phyloP scores from a whole-genome alignment of 1,140 invertebrate species.

The Patella vulgata region DNA sequence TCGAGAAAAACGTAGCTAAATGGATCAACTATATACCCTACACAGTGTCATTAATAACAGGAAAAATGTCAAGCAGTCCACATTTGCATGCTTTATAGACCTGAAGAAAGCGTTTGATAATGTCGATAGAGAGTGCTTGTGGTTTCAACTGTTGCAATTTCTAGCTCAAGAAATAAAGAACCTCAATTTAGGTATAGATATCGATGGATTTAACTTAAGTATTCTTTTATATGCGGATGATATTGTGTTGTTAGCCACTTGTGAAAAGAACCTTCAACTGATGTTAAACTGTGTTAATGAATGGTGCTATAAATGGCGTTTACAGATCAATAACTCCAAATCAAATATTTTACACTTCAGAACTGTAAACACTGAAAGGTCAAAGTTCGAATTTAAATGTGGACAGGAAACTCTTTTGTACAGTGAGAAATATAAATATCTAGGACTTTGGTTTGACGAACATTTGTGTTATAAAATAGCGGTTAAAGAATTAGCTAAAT shows the following conservation, averaged over 20 bases:
- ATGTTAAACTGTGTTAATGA: constrained; percentile 17
- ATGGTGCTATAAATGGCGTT: constrained; percentile 13
- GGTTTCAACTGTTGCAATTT: constrained; percentile 4
- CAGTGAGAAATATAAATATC: constrained; percentile 10
- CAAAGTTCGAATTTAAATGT: constrained; percentile 9
- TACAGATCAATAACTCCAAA: constrained; percentile 15
- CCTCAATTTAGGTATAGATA: constrained; percentile 11
- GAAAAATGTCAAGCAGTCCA: neutral
- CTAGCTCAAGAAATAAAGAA: constrained; percentile 11
- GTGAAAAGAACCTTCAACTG: constrained; percentile 11
- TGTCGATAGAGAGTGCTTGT: constrained; percentile 9
- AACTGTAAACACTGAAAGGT: neutral
- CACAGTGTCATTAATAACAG: constrained; percentile 12
- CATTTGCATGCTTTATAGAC: constrained; percentile 23
- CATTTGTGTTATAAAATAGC: too few relatives aligned
- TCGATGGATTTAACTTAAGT: constrained; percentile 12
- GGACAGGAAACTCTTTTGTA: neutral
- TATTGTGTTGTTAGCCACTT: constrained; percentile 25
- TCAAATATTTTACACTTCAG: constrained; percentile 22
- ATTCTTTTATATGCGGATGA: constrained; percentile 26
- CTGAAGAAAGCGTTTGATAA: constrained; percentile 21
- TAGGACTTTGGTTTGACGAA: constrained; percentile 1
- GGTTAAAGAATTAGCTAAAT: too few relatives aligned
- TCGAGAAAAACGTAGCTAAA: constrained; percentile 9
- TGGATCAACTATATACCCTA: constrained; percentile 14